phyloP scores from a whole-genome alignment of 2,888 invertebrate species.

The Drosophila maculinotata region DNA sequence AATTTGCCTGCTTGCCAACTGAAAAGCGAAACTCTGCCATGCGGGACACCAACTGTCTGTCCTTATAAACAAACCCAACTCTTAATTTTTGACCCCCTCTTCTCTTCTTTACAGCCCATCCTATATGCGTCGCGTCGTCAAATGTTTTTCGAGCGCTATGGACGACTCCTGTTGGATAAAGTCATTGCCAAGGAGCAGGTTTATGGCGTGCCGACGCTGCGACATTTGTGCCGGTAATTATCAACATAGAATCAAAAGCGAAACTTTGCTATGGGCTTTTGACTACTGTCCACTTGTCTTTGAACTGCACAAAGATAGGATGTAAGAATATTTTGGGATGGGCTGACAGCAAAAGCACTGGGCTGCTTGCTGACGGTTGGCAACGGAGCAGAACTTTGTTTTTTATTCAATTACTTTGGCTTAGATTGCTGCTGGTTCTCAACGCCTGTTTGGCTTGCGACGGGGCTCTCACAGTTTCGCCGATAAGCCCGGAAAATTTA shows the following conservation, averaged over 20 bases:
- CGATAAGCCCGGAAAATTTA: slow-evolving; percentile 73
- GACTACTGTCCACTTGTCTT: slow-evolving; percentile 35
- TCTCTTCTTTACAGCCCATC: slow-evolving; percentile 75
- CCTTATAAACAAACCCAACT: slow-evolving; percentile 5
- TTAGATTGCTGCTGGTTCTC: slow-evolving; percentile 49
- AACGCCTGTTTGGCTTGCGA: slow-evolving; percentile 61
- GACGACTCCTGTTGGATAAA: slow-evolving; percentile 81
- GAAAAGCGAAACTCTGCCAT: neutral
- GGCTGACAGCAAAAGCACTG: slow-evolving; percentile 33
- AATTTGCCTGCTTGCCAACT: neutral
- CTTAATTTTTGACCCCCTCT: neutral
- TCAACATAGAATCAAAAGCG: slow-evolving; percentile 29
- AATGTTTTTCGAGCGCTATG: slow-evolving; percentile 83
- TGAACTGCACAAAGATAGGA: slow-evolving; percentile 18
- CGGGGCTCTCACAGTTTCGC: slow-evolving; percentile 43
- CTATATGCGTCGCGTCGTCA: slow-evolving; percentile 77
- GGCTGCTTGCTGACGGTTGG: slow-evolving; percentile 60
- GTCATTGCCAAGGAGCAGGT: slow-evolving; percentile 83
- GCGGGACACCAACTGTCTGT: slow-evolving; percentile 3
- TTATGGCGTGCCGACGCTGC: slow-evolving; percentile 87
- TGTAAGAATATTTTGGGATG: neutral
- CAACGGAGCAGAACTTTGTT: slow-evolving; percentile 61
- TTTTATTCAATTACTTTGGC: slow-evolving; percentile 77
- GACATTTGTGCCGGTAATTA: slow-evolving; percentile 88
- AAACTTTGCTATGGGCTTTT: slow-evolving; percentile 21